Conservation (phyloP, 2,888 invertebrate species). For the Zonitis immaculata region DNA sequence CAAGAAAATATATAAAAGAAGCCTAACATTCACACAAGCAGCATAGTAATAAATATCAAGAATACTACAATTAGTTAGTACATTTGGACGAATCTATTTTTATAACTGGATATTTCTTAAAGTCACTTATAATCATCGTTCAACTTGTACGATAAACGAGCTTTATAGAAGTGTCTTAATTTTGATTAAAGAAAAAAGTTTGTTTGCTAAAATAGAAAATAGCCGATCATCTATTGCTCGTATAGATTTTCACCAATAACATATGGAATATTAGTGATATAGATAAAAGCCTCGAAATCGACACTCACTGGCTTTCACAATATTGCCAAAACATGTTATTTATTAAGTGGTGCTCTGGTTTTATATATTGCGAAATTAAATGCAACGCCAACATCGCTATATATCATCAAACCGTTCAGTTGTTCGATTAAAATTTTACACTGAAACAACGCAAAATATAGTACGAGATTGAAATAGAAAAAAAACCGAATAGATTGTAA, state of each 20-base stretch:
- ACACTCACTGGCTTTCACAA: conserved; percentile 29
- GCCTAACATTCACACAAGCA: background rate
- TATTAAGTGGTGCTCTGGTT: conserved; percentile 24
- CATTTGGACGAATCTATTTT: conserved; percentile 23
- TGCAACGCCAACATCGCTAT: conserved; percentile 5
- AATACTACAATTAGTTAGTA: conserved; percentile 15
- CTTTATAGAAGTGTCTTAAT: conserved; percentile 36
- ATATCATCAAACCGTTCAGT: conserved; percentile 1
- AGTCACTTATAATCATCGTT: conserved; percentile 31
- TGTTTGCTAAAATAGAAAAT: too few relatives aligned
- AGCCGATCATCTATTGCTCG: conserved; percentile 43
- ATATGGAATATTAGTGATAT: conserved; percentile 39
- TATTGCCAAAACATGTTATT: conserved; percentile 34
- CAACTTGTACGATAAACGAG: conserved; percentile 32
- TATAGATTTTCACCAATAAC: too few relatives aligned
- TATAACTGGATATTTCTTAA: conserved; percentile 16
- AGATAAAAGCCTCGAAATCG: conserved; percentile 26
- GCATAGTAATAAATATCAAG: conserved; percentile 14
- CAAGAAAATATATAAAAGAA: background rate
- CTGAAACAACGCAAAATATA: background rate
- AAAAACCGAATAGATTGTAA: background rate
- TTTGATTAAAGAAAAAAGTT: too few relatives aligned
- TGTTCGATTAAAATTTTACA: conserved; percentile 4
- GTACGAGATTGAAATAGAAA: too few relatives aligned
- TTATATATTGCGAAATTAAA: conserved; percentile 13